A percentile compares a stretch with the other conserved stretches of the same genome.
Conservation (phyloP, 2,888 invertebrate species). For the Melipona bicolor region DNA sequence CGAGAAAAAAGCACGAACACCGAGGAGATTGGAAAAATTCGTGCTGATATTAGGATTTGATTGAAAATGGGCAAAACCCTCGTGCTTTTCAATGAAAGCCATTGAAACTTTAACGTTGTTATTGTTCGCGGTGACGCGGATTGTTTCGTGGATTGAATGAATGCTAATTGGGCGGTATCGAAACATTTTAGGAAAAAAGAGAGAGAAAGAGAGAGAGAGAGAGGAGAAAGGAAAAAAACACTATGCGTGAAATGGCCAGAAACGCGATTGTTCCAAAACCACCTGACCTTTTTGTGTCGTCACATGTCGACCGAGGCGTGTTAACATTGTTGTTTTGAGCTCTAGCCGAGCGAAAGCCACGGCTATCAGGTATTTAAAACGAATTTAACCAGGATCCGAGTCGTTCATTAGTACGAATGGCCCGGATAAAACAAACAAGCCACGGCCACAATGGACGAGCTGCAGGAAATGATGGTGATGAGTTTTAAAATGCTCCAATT, state of each 20-base stretch:
- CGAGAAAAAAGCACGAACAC: background rate
- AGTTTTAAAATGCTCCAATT: conserved; percentile 77
- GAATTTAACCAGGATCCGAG: conserved; percentile 63
- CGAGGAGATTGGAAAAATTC: background rate
- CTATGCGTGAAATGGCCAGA: conserved; percentile 26
- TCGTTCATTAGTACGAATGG: conserved; percentile 65
- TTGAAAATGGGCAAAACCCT: too few species aligned
- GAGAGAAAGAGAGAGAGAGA: too few species aligned
- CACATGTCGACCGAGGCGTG: conserved; percentile 26
- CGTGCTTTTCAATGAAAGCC: background rate
- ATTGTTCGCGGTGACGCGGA: background rate
- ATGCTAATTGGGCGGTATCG: conserved; percentile 16
- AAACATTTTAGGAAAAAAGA: background rate
- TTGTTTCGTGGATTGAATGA: background rate
- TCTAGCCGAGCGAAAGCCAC: conserved; percentile 37
- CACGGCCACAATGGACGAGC: conserved; percentile 60
- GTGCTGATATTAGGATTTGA: too few species aligned
- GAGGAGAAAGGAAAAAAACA: background rate
- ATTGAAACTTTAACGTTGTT: background rate
- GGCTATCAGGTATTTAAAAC: conserved; percentile 70
- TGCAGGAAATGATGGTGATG: conserved; percentile 72
- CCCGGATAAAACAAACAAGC: conserved; percentile 60
- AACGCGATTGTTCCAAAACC: conserved; percentile 25
- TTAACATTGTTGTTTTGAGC: conserved; percentile 60
- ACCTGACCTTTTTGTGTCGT: conserved; percentile 45